phyloP scores from a whole-genome alignment of 2,888 invertebrate genomes.

The Pyrocoelia pectoralis region DNA sequence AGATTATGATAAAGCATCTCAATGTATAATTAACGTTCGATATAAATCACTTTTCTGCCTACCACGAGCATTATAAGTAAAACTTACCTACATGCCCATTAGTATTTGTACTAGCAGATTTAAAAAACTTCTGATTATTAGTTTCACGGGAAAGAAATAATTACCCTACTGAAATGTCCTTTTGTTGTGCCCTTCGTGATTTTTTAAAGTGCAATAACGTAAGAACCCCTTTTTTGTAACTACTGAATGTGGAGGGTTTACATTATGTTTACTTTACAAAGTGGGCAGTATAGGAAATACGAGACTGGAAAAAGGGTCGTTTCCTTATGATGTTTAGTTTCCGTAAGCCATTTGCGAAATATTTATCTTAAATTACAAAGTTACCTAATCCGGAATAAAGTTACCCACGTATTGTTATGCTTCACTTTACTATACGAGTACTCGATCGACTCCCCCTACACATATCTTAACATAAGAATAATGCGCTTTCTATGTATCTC shows the following conservation, averaged over 20 bases:
- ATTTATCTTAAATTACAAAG: constrained; percentile 14
- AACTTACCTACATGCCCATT: too few relatives aligned
- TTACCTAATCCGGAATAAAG: constrained; percentile 8
- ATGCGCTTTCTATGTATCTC: constrained; percentile 1
- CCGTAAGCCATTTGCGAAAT: constrained; percentile 9
- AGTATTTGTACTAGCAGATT: too few relatives aligned
- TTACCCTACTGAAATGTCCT: too few relatives aligned
- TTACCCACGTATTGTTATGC: constrained; percentile 8
- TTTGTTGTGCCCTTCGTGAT: too few relatives aligned
- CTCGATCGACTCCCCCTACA: neutral
- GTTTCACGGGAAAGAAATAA: too few relatives aligned
- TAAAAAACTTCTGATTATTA: too few relatives aligned
- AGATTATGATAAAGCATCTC: too few relatives aligned
- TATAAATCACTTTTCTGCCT: too few relatives aligned
- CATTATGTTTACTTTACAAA: constrained; percentile 1
- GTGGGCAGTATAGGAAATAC: constrained; percentile 1
- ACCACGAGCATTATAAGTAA: too few relatives aligned
- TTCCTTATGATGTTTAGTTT: constrained; percentile 11
- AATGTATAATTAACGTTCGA: too few relatives aligned
- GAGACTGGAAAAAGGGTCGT: constrained; percentile 8
- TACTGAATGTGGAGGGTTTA: neutral
- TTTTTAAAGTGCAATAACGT: too few relatives aligned
- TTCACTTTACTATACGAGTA: neutral
- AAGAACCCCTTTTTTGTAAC: neutral
- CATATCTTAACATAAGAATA: neutral